Percentiles rank a stretch among this genome's conserved stretches.
phyloP scores from a whole-genome alignment of 2,113 vertebrate species.

The Ivindomyrus marchei region DNA sequence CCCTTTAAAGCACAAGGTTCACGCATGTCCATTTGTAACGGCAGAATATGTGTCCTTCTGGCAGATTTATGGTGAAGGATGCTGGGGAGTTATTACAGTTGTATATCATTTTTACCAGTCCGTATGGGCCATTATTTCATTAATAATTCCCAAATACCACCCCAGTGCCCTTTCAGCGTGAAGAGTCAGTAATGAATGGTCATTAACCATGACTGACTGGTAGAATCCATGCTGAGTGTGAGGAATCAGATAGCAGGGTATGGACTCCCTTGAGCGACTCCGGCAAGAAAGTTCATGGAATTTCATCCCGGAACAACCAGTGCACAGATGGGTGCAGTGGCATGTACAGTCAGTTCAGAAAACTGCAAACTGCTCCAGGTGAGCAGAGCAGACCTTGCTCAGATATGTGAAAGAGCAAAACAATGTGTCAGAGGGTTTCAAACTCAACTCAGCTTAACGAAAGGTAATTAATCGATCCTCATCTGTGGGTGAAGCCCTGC shows the following conservation, averaged over 20 bases:
- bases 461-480: background rate
- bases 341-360: background rate
- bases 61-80: constrained; percentile 6
- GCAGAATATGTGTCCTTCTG: background rate
- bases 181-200: constrained; percentile 36
- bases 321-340: background rate
- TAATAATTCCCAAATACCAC: constrained; percentile 38
- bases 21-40: background rate
- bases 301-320: constrained; percentile 17
- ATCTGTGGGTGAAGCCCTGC: background rate
- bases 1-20: background rate
- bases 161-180: constrained; percentile 22
- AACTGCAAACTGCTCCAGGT: background rate
- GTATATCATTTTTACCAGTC: constrained; percentile 25
- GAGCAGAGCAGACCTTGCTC: background rate
- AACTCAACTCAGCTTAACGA: background rate
- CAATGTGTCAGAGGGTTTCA: background rate
- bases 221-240: constrained; percentile 35
- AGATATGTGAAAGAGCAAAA: background rate
- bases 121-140: constrained; percentile 31
- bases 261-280: constrained; percentile 12
- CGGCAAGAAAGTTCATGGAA: constrained; percentile 19
- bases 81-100: constrained; percentile 23
- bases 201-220: constrained; percentile 28
- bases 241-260: constrained; percentile 39